Base-by-base conservation (phyloP, 2,797 vertebrate genomes). In the Pterois miles region DNA sequence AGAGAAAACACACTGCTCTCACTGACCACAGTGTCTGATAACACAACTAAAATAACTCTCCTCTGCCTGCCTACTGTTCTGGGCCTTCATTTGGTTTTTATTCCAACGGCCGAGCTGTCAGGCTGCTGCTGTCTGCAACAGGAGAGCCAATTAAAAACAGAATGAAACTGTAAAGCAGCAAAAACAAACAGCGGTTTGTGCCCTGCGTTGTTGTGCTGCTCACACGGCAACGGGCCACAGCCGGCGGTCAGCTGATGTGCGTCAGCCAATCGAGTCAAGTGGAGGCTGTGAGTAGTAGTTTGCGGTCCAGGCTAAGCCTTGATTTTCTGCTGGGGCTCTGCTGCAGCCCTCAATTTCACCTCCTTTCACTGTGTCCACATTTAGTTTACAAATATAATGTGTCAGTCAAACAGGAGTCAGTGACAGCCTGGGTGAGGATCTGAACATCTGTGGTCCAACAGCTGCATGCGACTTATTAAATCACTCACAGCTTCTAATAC, bases 271-370 rank as follows among this genome's bases (percentile, higher is more conserved):
- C 20, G 14, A 60, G 72, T 62, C 53, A 38, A 71, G 85, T 6
- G 67, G 67, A 86, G 80, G 62, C 70, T 33, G 58, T 8, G 88
- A 89, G 74, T 78, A 48, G 91, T 84, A 86, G 88, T 91, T 91
- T 91, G 90, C 7, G 91, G 91, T 90, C n/a, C 38, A 3, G 78
- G 71, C 66, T 72, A 56, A 85, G 87, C 82, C 73, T 72, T 46
- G 84, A 85, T 88, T 90, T 87, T 88, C 82, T 87, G 76, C 81
- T 65, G 34, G 58, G 81, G 74, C 52, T 82, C 76, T 72, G 85
- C 83, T 84, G 68, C 11, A 93, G 90, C 71, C 89, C 85, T 90
- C 78, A 88, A 89, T 92, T 92, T 88, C 72, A 81, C 84, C 87
- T 88, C 82, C 76, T 76, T 38, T 82, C 81, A 71, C 82, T 48